These are phyloP conservation scores for Onychomys torridus DNA, from an alignment of 2,797 vertebrate species.

Conservation along the genomic window DNA sequence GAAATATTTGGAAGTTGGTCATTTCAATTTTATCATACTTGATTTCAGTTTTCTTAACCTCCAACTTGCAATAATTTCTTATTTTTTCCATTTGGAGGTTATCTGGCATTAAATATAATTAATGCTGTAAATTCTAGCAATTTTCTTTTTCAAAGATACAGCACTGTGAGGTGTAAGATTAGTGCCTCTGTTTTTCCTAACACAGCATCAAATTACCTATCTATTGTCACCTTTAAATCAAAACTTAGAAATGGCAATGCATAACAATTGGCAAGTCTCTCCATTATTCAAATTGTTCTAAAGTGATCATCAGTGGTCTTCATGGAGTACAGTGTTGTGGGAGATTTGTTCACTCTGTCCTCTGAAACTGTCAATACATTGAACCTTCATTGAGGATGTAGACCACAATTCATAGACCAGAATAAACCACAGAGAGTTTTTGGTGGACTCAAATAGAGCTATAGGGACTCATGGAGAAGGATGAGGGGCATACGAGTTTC, in stretches of 20 bases:
- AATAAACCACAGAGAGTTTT: too few relatives aligned
- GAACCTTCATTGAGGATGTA: too few relatives aligned
- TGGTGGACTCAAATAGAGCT: too few relatives aligned
- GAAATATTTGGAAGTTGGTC: background rate
- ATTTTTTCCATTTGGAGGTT: background rate
- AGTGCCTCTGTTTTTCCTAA: slow-evolving; percentile 44
- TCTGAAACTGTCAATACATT: too few relatives aligned
- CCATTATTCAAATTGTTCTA: slow-evolving; percentile 49
- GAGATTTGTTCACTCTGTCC: too few relatives aligned
- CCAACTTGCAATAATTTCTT: background rate
- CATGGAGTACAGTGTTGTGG: background rate
- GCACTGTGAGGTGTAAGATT: background rate
- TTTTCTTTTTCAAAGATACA: slow-evolving; percentile 52
- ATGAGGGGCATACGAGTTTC: too few relatives aligned
- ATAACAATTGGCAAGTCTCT: slow-evolving; percentile 31
- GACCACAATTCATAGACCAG: too few relatives aligned
- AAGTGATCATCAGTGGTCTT: slow-evolving; percentile 26
- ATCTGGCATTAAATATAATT: slow-evolving; percentile 53
- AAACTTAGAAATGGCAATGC: slow-evolving; percentile 55
- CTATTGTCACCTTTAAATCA: slow-evolving; percentile 44
- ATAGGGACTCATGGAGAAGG: too few relatives aligned
- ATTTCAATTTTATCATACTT: background rate
- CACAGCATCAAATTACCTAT: slow-evolving; percentile 35
- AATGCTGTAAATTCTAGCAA: slow-evolving; percentile 20
- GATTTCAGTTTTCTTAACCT: slow-evolving; percentile 1